Percentiles rank a stretch among this genome's conserved stretches.
Conservation (phyloP, 1,140 invertebrate genomes). For the Plectus sambesii region DNA sequence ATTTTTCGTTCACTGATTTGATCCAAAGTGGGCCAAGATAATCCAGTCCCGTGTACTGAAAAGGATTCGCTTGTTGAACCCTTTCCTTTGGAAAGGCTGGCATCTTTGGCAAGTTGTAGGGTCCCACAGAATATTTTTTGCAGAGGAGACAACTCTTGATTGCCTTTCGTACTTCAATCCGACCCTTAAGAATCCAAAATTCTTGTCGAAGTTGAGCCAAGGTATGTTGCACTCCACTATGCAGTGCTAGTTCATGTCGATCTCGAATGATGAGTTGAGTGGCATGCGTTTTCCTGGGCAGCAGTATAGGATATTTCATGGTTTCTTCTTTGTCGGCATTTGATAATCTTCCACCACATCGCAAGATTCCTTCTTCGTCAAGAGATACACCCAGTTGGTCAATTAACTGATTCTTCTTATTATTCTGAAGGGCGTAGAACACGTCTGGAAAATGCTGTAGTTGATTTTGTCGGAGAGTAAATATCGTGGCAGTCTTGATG, state of each 20-base stretch:
- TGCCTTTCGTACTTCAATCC: neutral
- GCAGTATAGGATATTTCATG: neutral
- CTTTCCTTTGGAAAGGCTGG: neutral
- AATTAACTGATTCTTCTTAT: neutral
- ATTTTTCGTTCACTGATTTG: no score
- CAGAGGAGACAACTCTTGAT: neutral
- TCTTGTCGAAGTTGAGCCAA: neutral
- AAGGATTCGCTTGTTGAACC: neutral
- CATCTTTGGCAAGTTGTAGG: neutral
- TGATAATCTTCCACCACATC: neutral
- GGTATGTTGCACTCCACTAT: neutral
- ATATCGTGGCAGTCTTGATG: neutral
- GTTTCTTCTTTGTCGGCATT: neutral
- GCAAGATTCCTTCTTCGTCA: neutral
- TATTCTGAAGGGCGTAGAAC: neutral
- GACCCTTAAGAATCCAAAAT: neutral
- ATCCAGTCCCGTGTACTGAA: neutral
- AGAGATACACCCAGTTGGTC: neutral
- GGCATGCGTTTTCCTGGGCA: neutral
- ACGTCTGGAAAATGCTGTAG: neutral
- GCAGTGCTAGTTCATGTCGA: neutral
- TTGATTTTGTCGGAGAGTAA: neutral
- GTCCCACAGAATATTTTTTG: neutral
- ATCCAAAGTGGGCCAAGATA: no score
- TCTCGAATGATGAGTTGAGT: neutral